Base-by-base conservation (phyloP, 2,888 invertebrate species). In the Gortyna flavago region DNA sequence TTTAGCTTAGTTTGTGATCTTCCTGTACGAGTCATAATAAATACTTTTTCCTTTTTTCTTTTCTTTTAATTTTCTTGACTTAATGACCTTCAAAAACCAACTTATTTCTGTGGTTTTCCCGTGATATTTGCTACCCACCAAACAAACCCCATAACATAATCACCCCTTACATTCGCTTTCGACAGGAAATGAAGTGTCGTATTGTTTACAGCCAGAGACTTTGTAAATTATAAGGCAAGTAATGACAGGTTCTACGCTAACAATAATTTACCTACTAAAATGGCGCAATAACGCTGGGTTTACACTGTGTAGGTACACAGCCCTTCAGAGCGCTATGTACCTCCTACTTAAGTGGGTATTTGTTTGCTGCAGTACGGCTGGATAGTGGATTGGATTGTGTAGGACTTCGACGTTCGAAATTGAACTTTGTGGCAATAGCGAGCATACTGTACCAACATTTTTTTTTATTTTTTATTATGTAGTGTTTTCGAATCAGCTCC, bases 181-280 rank as follows among this genome's bases (percentile, higher is more conserved):
- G 61, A 59, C 41, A 57, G 84, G 78, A 85, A 85, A 85, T 78
- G 64, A 69, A 72, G 65, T 57, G 54, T 85, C 57, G 25, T 74
- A 62, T 82, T 78, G 83, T 85, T 85, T 82, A 72, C 86, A 35
- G 57, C 61, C 57, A 32, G 18, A 65, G 18, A 65, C 68, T 68
- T 74, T 77, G 64, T 73, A 41, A 18, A 59, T 70, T 81, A 70
- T 59, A 67, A 70, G 57, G 57, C 69, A 64, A 77, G 51, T 85
- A 83, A 83, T 83, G 59, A 67, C 51, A 76, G 72, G 72, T 80
- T 80, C 68, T 35, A 69, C 57, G 77, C 38, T 81, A 81, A 70
- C 57, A 62, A 41, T 59, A 72, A 61, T 59, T 80, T 65, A 51
- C 32, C 38, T 29, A n/a, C 51, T 48, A 51, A 69, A 84, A 81